Base-by-base conservation (phyloP, 1,140 invertebrate genomes). In the Brachionus plicatilis region DNA sequence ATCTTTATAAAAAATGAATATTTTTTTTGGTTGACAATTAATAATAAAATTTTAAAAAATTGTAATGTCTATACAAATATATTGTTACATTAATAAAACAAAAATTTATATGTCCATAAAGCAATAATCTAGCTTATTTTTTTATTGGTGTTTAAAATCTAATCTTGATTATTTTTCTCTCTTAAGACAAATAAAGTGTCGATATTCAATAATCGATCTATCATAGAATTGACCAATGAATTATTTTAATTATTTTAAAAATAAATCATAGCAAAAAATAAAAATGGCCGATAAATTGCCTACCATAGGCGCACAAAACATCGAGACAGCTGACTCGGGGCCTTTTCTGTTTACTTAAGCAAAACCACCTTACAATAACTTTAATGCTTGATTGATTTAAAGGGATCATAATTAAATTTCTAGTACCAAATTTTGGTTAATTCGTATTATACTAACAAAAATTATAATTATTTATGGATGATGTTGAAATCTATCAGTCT, bases 351-450 rank as follows among this genome's bases (percentile, higher is more conserved):
- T 60, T 14, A 33, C 66, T 29, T 33, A 68, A 68, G 20, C 9
- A 68, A 68, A 33, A 68, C 14, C n/a, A 14, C 33, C 66, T 41
- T 33, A 29, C 6, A 37, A 33, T 41, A 41, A 33, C 33, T 68
- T 68, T 68, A 68, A 68, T 68, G 66, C 66, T 68, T 68, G 27
- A 33, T 68, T 29, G 66, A 68, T 68, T 68, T 68, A n/a, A 33
- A 8, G n/a, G 9, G 3, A 68, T 68, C 5, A 37, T 68, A 68
- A 68, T 68, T 68, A 68, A 68, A 68, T 8, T 20, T 17, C 53
- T 60, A 60, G 3, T 27, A 20, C 53, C 20, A 68, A 68, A 68
- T 14, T 14, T 68, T 68, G 66, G 4, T 17, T 68, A 68, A 33
- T 68, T 68, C 33, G 1, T 68, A n/a, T 68, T 33, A 68, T 68